Base-by-base conservation (phyloP, 2,797 vertebrate genomes). In the Micrastur ruficollis region DNA sequence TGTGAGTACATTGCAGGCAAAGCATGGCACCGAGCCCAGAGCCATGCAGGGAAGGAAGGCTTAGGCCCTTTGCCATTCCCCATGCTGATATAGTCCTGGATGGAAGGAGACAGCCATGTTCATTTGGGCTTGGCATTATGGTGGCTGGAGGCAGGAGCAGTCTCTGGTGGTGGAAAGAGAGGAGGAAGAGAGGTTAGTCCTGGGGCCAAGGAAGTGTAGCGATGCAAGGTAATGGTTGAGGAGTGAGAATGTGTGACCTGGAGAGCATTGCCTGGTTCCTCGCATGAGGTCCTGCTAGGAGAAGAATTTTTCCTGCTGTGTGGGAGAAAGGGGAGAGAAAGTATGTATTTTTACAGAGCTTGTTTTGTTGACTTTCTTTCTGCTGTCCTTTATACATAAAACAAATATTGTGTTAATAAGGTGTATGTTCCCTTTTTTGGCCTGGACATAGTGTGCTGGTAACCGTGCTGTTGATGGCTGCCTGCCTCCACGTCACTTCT, bases 61-160 rank as follows among this genome's bases (percentile, higher is more conserved):
- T 80, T 82, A 40, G 50, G 15, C 12, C 31, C 40, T 70, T 73
- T 80, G 21, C 18, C 80, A 31, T 78, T 73, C 65, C 21, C 6
- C 22, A 10, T 0, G 3, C 12, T 49, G 38, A 16, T 29, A 5
- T 1, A 32, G 26, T 53, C 38, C 11, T 17, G 38, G 8, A 18
- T 82, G 23, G 67, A 82, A 79, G 55, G 46, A 68, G 40, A 12
- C 19, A 32, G 17, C 34, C 5, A 1, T 32, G 12, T 29, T 61
- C 31, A 2, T 26, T 66, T 74, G 59, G 42, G 9, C 22, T 85
- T 87, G 40, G 65, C 14, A 5, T 29, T 55, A 4, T 5, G 18
- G 36, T 71, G 40, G 20, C 59, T 82, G 49, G 22, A 29, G 20
- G 27, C 67, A 71, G 15, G 23, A 70, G 50, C 42, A 44, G 25